Conservation (phyloP, 2,888 invertebrate genomes). For the Tridacna crocea region DNA sequence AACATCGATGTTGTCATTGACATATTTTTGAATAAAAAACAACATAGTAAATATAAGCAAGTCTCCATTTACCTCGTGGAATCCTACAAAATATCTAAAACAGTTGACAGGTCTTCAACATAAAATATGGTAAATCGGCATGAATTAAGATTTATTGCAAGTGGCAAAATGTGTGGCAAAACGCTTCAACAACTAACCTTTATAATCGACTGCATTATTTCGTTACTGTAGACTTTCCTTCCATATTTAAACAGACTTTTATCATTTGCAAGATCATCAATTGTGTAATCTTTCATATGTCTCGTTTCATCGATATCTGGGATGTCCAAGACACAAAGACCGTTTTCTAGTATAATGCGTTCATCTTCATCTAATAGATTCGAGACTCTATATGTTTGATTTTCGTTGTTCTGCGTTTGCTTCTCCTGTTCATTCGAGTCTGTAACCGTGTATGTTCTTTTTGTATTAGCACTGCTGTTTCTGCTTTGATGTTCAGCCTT, state of each 20-base stretch:
- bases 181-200: slow-evolving; percentile 22
- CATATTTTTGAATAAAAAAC: too few species aligned
- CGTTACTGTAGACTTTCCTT: slow-evolving; percentile 55
- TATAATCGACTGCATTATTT: slow-evolving; percentile 35
- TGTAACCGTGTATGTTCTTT: slow-evolving; percentile 26
- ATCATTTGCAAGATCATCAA: slow-evolving; percentile 51
- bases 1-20: too few species aligned
- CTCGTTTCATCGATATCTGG: slow-evolving; percentile 27
- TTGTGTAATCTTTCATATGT: slow-evolving; percentile 39
- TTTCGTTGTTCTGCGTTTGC: neutral
- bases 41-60: too few species aligned
- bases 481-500: slow-evolving; percentile 18
- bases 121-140: too few species aligned
- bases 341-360: slow-evolving; percentile 6
- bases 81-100: too few species aligned
- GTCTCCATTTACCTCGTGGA: too few species aligned
- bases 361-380: slow-evolving; percentile 18
- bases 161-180: too few species aligned
- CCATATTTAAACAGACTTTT: slow-evolving; percentile 50
- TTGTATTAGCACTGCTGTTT: slow-evolving; percentile 31
- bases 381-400: neutral
- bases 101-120: too few species aligned
- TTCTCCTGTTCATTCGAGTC: neutral
- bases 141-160: too few species aligned
- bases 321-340: slow-evolving; percentile 12